Evolutionary conservation across 2,113 vertebrate species (phyloP).

Genomic region (Centropus bengalensis): DNA sequence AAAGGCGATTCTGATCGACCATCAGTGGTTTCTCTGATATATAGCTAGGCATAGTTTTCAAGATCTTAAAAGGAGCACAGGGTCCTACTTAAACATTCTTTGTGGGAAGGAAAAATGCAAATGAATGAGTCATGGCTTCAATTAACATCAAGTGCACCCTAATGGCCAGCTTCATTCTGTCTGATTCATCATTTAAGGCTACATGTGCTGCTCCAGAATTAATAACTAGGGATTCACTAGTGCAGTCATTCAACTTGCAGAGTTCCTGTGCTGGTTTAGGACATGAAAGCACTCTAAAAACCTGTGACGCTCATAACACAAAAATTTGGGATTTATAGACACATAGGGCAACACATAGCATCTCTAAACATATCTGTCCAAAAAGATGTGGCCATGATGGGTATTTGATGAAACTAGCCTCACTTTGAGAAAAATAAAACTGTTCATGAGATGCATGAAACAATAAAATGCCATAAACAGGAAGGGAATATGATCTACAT

Average conservation of each 20-base stretch:
- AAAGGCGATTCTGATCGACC: neutral
- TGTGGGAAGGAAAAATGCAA: constrained; percentile 21
- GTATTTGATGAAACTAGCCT: neutral
- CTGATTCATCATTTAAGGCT: constrained; percentile 36
- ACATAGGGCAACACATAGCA: neutral
- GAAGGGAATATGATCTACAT: neutral
- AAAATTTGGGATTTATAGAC: neutral
- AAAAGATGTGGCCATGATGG: neutral
- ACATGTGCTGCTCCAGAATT: constrained; percentile 9
- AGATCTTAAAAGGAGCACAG: neutral
- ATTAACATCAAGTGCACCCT: constrained; percentile 48
- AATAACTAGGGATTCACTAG: neutral
- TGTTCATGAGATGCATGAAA: neutral
- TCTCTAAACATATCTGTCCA: neutral
- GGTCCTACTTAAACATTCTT: constrained; percentile 8
- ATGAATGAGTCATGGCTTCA: constrained; percentile 53
- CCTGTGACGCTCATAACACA: neutral
- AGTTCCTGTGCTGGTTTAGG: neutral
- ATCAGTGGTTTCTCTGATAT: neutral
- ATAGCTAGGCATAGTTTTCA: neutral
- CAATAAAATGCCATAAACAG: neutral
- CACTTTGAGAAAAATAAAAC: neutral
- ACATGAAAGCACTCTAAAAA: neutral
- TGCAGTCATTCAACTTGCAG: neutral
- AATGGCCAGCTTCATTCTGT: constrained; percentile 13